These are phyloP conservation scores for Sardina pilchardus DNA, from an alignment of 2,113 vertebrate genomes.

Conservation along the genomic window DNA sequence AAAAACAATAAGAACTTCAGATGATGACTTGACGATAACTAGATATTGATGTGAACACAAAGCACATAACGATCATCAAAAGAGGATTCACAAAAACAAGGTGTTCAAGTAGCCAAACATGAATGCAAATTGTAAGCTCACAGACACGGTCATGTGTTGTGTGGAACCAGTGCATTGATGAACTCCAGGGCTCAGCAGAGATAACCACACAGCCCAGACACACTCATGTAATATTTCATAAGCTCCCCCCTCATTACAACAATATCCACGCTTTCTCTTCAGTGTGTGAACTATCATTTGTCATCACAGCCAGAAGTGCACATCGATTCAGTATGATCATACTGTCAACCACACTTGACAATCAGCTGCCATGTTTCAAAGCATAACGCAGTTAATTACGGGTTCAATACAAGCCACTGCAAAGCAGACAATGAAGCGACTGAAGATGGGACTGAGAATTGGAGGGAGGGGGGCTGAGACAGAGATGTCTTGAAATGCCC, in stretches of 20 bases:
- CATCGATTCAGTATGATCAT: slow-evolving; percentile 20
- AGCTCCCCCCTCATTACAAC: background rate
- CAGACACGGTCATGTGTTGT: background rate
- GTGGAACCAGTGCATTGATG: background rate
- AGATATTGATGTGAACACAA: background rate
- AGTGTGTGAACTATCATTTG: background rate
- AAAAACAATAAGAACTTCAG: background rate
- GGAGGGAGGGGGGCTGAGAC: background rate
- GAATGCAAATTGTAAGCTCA: background rate
- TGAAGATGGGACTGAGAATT: background rate
- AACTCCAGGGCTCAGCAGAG: background rate
- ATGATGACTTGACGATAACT: background rate
- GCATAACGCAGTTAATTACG: slow-evolving; percentile 43
- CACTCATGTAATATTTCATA: background rate
- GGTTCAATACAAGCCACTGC: slow-evolving; percentile 43
- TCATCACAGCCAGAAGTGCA: background rate
- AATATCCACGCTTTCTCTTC: background rate
- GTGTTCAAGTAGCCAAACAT: background rate
- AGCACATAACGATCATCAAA: background rate
- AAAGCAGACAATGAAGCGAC: slow-evolving; percentile 30
- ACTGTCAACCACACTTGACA: slow-evolving; percentile 36
- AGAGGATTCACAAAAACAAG: background rate
- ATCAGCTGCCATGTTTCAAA: slow-evolving; percentile 42
- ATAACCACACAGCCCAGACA: background rate
- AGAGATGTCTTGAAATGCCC: background rate